Evolutionary conservation across 2,888 invertebrate genomes (phyloP).

Genomic region (Mythimna loreyi): DNA sequence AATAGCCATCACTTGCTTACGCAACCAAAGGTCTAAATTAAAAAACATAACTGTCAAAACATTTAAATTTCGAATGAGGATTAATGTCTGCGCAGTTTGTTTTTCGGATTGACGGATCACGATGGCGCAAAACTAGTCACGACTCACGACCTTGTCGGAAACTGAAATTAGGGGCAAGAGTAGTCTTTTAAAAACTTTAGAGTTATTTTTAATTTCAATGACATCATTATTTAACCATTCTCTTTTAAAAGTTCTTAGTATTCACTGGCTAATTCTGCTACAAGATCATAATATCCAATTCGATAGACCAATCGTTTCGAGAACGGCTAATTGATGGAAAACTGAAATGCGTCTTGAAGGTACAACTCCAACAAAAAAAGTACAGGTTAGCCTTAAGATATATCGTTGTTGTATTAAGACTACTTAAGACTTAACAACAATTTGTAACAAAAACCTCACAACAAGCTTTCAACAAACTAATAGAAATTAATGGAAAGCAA

Average conservation of each 20-base stretch:
- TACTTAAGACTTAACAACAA: neutral
- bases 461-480: slow-evolving; percentile 9
- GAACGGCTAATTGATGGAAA: neutral
- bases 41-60: slow-evolving; percentile 39
- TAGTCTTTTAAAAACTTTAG: neutral
- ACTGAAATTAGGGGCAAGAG: slow-evolving; percentile 9
- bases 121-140: slow-evolving; percentile 46
- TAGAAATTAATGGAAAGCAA: slow-evolving; percentile 44
- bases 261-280: neutral
- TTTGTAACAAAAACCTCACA: neutral
- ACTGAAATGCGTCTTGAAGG: neutral
- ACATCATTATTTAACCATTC: neutral
- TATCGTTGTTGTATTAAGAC: no score
- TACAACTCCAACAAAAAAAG: neutral
- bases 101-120: slow-evolving; percentile 53
- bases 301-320: neutral
- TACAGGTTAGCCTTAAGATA: neutral
- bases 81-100: slow-evolving; percentile 42
- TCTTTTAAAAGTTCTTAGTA: neutral
- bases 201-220: neutral
- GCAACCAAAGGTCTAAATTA: slow-evolving; percentile 29
- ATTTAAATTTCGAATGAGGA: slow-evolving; percentile 42
- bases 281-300: neutral
- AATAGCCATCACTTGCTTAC: slow-evolving; percentile 49
- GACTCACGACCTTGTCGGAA: slow-evolving; percentile 46